Percentiles rank a stretch among this genome's conserved stretches.
These are phyloP conservation scores for Anodontia alba DNA, from an alignment of 2,888 invertebrate genomes.

Conservation along the genomic window DNA sequence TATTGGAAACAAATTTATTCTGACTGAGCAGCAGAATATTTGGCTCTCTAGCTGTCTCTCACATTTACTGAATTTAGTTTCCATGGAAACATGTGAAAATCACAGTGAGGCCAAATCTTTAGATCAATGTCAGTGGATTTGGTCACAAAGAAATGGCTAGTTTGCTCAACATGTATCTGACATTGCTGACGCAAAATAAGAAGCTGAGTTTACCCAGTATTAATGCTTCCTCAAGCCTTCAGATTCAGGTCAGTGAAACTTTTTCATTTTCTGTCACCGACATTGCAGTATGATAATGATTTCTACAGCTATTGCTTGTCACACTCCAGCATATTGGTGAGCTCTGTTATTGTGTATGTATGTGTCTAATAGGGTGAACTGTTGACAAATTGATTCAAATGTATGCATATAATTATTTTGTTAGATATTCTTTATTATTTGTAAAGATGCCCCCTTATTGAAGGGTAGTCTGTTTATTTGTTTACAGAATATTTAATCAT, in stretches of 20 bases:
- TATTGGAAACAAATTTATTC: conserved; percentile 62
- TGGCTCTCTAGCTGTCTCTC: conserved; percentile 57
- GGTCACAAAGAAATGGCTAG: conserved; percentile 66
- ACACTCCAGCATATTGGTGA: background rate
- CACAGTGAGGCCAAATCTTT: conserved; percentile 66
- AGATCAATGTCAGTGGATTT: conserved; percentile 62
- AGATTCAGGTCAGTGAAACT: conserved; percentile 65
- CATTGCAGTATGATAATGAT: background rate
- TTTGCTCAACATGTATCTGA: conserved; percentile 73
- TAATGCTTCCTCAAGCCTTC: conserved; percentile 60
- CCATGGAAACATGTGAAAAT: conserved; percentile 71
- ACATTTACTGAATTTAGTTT: conserved; percentile 66
- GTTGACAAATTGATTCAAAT: too few relatives aligned
- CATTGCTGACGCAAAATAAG: conserved; percentile 70
- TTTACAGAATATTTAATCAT: too few relatives aligned
- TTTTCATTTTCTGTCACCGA: background rate
- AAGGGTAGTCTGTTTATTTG: too few relatives aligned
- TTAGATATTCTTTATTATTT: too few relatives aligned
- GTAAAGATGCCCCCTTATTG: too few relatives aligned
- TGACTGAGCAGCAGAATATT: conserved; percentile 51
- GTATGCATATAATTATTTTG: too few relatives aligned
- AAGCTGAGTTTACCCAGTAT: conserved; percentile 63
- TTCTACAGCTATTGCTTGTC: background rate
- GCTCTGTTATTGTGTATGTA: too few relatives aligned
- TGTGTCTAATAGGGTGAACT: too few relatives aligned